Evolutionary conservation across 2,113 vertebrate species (phyloP).

Genomic region (Monopterus albus): DNA sequence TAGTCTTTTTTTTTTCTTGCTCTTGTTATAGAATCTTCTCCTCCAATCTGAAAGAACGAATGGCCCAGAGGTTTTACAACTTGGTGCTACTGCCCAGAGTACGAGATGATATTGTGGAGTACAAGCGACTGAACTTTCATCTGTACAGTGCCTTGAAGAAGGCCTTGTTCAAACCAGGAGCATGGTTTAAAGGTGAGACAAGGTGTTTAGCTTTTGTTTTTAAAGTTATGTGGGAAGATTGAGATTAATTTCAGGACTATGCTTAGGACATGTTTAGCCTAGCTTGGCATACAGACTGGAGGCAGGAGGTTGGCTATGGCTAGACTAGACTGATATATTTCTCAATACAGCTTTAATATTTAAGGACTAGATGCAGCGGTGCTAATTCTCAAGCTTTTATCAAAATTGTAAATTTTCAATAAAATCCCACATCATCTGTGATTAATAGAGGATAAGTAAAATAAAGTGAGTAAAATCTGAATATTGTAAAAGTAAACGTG

Average conservation of each 20-base stretch:
- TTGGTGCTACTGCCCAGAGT: slow-evolving; percentile 92
- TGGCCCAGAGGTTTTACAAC: slow-evolving; percentile 98
- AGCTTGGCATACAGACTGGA: neutral
- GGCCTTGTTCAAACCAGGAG: slow-evolving; percentile 95
- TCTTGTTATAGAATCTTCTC: slow-evolving; percentile 89
- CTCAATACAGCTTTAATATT: too few species aligned
- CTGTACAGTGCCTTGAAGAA: slow-evolving; percentile 97
- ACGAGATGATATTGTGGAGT: slow-evolving; percentile 93
- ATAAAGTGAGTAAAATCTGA: neutral
- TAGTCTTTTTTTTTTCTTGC: neutral
- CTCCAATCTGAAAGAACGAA: slow-evolving; percentile 94
- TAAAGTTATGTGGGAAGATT: neutral
- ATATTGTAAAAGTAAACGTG: neutral
- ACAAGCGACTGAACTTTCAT: slow-evolving; percentile 96
- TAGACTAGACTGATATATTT: too few species aligned
- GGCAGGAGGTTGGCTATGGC: too few species aligned
- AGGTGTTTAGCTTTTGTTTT: too few species aligned
- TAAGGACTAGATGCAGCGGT: too few species aligned
- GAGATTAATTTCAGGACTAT: neutral
- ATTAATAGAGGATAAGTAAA: too few species aligned
- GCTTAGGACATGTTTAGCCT: neutral
- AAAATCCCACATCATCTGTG: too few species aligned
- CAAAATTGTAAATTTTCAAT: too few species aligned
- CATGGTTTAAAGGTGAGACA: slow-evolving; percentile 96
- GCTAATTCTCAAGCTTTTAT: too few species aligned